Evolutionary conservation across 2,797 vertebrate species (phyloP), one percentile per base, ranked within the genome.

Genomic region (Falco cherrug): DNA sequence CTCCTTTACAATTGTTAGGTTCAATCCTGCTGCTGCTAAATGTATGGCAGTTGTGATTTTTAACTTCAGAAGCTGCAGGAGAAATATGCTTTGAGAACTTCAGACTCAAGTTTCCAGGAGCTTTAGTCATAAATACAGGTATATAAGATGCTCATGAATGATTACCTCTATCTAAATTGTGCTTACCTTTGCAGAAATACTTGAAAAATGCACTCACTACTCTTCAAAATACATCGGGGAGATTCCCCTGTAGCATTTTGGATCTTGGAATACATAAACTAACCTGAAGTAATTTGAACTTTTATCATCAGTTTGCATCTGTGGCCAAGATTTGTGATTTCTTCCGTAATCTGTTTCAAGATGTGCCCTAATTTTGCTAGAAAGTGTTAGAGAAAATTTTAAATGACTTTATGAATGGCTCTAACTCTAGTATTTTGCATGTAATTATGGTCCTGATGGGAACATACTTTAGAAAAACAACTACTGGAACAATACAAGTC

Each of bases 381-480:
- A 45, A 81, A 77, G 50, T 39, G 57, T 87, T 80, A 24, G 83
- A 29, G 87, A 96, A 97, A 93, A 78, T 81, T 87, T 95, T 60
- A 90, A 89, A 90, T 80, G 39, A 87, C 87, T 97, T 97, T 95
- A 86, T 61, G 98, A 98, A 98, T 96, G 97, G 97, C 97, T 98
- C 96, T 97, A 98, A 97, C 98, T 98, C 98, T 97, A 97, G 96
- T 98, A 97, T 98, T 99, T 99, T 98, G 98, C 98, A 99, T 98
- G 97, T 98, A 98, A 99, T 99, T 98, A 98, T 97, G 98, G 97
- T 98, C 98, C 99, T 99, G 98, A 98, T 98, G 99, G 99, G 98
- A 98, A 98, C 96, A 98, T 98, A 94, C 97, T 98, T 98, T 97
- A 98, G 98, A 97, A 97, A 97, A 98, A 97, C 97, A 98, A 97